Evolutionary conservation across 2,888 invertebrate species (phyloP), one percentile per base, ranked within the genome.

Genomic region (Pristionchus japonicus): DNA sequence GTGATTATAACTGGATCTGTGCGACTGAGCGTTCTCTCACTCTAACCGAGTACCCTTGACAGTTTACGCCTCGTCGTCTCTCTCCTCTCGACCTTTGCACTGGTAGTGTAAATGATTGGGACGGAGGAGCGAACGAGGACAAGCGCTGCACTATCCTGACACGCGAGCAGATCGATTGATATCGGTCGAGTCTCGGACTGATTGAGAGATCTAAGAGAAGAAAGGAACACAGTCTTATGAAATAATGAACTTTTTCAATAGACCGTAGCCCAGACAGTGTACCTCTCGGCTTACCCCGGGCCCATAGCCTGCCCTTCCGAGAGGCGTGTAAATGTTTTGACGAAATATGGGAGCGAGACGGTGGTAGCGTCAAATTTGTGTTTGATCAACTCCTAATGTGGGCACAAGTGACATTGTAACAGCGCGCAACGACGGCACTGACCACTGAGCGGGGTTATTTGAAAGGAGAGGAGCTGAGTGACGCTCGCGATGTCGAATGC

Each of bases 1-100:
- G 77, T 77, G 77, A 77, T 77, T 77, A 77, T 77, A 77, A 77
- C 77, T 77, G 77, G 77, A 77, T 77, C 77, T 9, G 64, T 13
- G 34, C 7, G 37, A 3, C 47, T 57, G 77, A 77, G 43, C 77
- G 77, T 77, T 77, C 77, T 77, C 77, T 77, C 77, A 77, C 23
- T 43, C 74, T n/a, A 43, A 77, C 40, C 77, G 70, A 37, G 7
- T 43, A 77, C 77, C 77, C 23, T 77, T 43, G 77, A 43, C n/a
- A 77, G 43, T 77, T 77, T 77, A 77, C 77, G 77, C 77, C 43
- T 47, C n/a, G 3, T 40, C 74, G 40, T 23, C 74, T n/a, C 77
- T n/a, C n/a, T 43, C 27, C 20, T 40, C 43, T 34, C 43, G 40
- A 23, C 43, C n/a, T 20, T 77, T 47, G 77, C 40, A 40, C 77